phyloP scores from a whole-genome alignment of 2,888 invertebrate species.

The Eurois occulta region DNA sequence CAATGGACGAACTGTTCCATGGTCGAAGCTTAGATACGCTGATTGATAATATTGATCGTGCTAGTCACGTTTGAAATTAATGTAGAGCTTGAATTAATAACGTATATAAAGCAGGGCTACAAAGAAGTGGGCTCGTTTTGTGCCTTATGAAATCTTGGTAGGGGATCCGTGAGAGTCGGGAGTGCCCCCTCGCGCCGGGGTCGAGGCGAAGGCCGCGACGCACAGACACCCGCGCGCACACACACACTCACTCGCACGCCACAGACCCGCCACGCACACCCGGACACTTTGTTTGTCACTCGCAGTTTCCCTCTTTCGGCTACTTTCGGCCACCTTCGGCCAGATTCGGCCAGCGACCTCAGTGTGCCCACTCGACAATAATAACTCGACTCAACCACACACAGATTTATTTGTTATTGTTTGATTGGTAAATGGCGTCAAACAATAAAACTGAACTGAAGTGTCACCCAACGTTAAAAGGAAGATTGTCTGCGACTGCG shows the following conservation, averaged over 20 bases:
- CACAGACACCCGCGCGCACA: neutral
- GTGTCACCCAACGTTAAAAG: neutral
- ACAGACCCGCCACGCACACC: constrained; percentile 22
- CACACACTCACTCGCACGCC: neutral
- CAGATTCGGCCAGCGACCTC: constrained; percentile 1
- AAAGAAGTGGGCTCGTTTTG: constrained; percentile 20
- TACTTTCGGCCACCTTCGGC: constrained; percentile 31
- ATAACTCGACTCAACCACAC: neutral
- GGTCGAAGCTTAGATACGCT: neutral
- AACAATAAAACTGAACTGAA: constrained; percentile 21
- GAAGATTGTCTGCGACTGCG: neutral
- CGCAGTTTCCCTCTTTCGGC: constrained; percentile 29
- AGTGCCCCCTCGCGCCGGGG: constrained; percentile 51
- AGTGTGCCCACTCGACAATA: constrained; percentile 4
- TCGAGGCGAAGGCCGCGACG: constrained; percentile 62
- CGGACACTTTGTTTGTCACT: constrained; percentile 39
- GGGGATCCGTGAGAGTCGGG: constrained; percentile 37
- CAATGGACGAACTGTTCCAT: neutral
- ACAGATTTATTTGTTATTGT: constrained; percentile 28
- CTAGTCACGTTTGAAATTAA: constrained; percentile 30
- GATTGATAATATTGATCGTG: constrained; percentile 40
- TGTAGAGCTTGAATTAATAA: constrained; percentile 36
- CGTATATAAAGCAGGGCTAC: constrained; percentile 9
- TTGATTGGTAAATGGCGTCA: constrained; percentile 11
- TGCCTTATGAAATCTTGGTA: constrained; percentile 42